phyloP scores from a whole-genome alignment of 2,888 invertebrate species.

The Drosophila austrosaltans region DNA sequence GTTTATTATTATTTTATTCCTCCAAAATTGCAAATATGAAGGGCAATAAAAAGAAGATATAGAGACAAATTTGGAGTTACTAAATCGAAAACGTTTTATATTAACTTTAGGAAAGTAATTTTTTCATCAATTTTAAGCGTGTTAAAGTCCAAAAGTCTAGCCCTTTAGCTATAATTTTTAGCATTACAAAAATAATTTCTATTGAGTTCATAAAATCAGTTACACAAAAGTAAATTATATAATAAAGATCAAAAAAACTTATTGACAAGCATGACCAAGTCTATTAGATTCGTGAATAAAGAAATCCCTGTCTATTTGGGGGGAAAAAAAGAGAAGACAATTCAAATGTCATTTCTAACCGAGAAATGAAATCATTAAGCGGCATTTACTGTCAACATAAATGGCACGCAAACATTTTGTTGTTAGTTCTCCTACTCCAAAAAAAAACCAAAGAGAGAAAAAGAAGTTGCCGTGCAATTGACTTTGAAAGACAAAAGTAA shows the following conservation, averaged over 20 bases:
- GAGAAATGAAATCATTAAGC: slow-evolving; percentile 75
- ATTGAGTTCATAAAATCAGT: too few species aligned
- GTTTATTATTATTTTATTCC: too few species aligned
- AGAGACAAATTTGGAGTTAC: too few species aligned
- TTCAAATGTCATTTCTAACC: slow-evolving; percentile 56
- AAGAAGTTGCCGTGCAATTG: slow-evolving; percentile 70
- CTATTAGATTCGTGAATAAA: not conserved
- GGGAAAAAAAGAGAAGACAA: not conserved
- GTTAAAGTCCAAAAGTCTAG: too few species aligned
- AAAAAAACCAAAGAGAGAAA: slow-evolving; percentile 68
- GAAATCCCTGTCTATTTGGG: not conserved
- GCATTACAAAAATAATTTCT: too few species aligned
- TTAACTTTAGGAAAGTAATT: too few species aligned
- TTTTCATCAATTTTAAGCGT: too few species aligned
- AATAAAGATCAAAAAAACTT: not conserved
- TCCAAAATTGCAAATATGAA: not conserved
- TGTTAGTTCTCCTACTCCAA: slow-evolving; percentile 58
- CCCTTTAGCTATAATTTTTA: too few species aligned
- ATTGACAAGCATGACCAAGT: not conserved
- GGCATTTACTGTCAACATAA: slow-evolving; percentile 73
- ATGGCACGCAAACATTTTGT: slow-evolving; percentile 75
- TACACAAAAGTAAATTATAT: too few species aligned
- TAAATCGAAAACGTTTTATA: too few species aligned
- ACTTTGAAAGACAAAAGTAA: slow-evolving; percentile 69
- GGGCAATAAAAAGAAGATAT: too few species aligned